Evolutionary conservation across 2,888 invertebrate species (phyloP).

Genomic region (Ganaspis brasiliensis): DNA sequence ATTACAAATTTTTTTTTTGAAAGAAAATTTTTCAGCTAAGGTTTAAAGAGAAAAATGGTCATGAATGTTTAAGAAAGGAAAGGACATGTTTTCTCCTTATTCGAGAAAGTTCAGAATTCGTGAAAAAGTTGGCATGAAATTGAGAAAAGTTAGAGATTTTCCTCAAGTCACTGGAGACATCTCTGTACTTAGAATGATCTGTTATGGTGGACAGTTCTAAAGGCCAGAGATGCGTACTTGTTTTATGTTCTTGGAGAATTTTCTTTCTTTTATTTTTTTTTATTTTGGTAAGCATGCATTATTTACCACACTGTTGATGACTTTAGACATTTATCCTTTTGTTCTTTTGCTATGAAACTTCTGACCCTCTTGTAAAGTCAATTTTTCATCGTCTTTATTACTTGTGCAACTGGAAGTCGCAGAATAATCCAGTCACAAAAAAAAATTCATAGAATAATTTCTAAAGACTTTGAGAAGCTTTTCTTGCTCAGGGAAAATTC

Average conservation of each 20-base stretch:
- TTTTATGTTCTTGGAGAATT: background rate
- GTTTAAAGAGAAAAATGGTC: background rate
- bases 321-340: slow-evolving; percentile 1
- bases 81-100: background rate
- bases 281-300: slow-evolving; percentile 21
- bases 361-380: background rate
- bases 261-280: background rate
- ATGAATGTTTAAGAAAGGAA: background rate
- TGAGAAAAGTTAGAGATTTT: slow-evolving; percentile 10
- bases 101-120: background rate
- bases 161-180: slow-evolving; percentile 8
- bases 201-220: background rate
- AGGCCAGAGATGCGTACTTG: background rate
- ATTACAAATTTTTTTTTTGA: no score
- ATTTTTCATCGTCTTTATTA: background rate
- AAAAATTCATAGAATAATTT: slow-evolving; percentile 1
- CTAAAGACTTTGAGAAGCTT: background rate
- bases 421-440: background rate
- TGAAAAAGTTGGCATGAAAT: slow-evolving; percentile 1
- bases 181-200: background rate
- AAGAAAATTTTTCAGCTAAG: no score
- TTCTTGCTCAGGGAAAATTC: background rate
- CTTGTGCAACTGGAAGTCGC: background rate
- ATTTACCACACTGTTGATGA: slow-evolving; percentile 5
- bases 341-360: background rate